Evolutionary conservation across 2,888 invertebrate species (phyloP).

Genomic region (Caenorhabditis angaria): DNA sequence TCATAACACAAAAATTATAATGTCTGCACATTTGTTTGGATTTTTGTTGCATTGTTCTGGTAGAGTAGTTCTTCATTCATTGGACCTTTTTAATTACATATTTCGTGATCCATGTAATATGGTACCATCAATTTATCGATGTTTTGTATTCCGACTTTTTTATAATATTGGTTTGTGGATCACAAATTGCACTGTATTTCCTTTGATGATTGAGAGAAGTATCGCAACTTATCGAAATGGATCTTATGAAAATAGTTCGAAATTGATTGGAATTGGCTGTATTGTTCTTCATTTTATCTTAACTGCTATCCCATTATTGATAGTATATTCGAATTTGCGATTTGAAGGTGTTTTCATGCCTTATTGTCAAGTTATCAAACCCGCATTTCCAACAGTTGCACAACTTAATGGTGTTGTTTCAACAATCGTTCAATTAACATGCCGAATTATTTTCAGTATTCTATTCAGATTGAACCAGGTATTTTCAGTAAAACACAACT

Average conservation of each 20-base stretch:
- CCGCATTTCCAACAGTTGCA: conserved; percentile 13
- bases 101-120: conserved; percentile 18
- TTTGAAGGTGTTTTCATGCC: conserved; percentile 27
- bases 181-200: conserved; percentile 13
- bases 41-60: not conserved
- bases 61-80: conserved; percentile 16
- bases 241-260: conserved; percentile 15
- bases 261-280: conserved; percentile 12
- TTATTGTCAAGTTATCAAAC: conserved; percentile 27
- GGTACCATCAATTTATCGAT: conserved; percentile 29
- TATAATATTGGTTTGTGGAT: conserved; percentile 32
- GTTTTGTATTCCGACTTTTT: conserved; percentile 28
- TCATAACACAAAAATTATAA: too few relatives aligned
- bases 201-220: conserved; percentile 15
- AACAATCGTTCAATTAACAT: conserved; percentile 5
- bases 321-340: conserved; percentile 18
- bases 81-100: conserved; percentile 27
- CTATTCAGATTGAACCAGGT: not conserved
- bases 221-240: conserved; percentile 13
- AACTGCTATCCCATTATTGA: conserved; percentile 14
- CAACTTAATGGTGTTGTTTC: conserved; percentile 7
- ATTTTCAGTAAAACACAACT: not conserved
- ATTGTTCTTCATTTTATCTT: conserved; percentile 8
- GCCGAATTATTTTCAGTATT: conserved; percentile 17
- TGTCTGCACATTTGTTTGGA: not conserved